Evolutionary conservation across 1,140 invertebrate genomes (phyloP), one percentile per base, ranked within the genome.

Genomic region (Phymastichus coffea): DNA sequence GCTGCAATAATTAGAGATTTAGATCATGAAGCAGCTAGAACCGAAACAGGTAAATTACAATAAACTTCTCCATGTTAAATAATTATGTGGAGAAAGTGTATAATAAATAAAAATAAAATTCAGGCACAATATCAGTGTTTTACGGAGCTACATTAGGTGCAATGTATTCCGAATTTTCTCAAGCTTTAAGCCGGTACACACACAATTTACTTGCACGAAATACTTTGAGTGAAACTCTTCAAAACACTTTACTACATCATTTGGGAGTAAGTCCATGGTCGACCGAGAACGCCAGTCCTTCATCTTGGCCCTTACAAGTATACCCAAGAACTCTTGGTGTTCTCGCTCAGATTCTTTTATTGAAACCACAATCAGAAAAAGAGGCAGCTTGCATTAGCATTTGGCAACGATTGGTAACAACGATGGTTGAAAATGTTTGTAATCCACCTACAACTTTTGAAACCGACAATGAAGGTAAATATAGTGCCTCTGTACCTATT

Each of bases 381-480:
- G 94, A 97, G 81, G 85, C 88, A 23, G 88, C 90, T 7, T 93
- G 93, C 61, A 87, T 96, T 6, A 87, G 88, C 37, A 94, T 97
- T 68, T 97, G 94, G 93, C 88, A 92, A 70, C 84, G 92, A 70
- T 82, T 96, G 4, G 84, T 97, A 2, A 89, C 90, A 59, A 95
- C 93, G 3, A 80, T 98, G 23, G 89, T 92, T 14, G 88, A 92
- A 69, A 91, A 90, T 69, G 89, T 95, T 20, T 78, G 87, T 57
- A 82, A 82, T 71, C 78, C 84, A 69, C 75, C 78, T 57, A 51
- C 75, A 63, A 74, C 81, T 61, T 66, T 82, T 66, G 67, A 83
- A 73, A 79, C 84, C 20, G 87, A 89, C 63, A 87, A 86, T 72
- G 87, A 89, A 83, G 86, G 86, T 86, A 78, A 64, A 55, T 54